Evolutionary conservation across 1,140 invertebrate genomes (phyloP).

Genomic region (Drosophila burlai): DNA sequence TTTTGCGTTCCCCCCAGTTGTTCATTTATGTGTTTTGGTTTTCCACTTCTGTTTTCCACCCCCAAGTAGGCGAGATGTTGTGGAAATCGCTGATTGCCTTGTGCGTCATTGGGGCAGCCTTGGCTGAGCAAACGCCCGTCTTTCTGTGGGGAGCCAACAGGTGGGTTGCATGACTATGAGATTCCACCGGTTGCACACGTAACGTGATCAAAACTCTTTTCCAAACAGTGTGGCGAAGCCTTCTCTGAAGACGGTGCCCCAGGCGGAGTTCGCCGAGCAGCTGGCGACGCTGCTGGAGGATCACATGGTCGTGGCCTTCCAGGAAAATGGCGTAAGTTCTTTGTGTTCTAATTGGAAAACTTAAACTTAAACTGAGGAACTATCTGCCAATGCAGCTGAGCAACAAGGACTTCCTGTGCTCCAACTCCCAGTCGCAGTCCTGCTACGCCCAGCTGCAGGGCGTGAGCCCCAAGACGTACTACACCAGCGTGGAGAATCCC

Average conservation of each 20-base stretch:
- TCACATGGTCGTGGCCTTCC: conserved; percentile 80
- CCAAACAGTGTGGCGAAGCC: conserved; percentile 54
- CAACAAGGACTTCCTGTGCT: conserved; percentile 74
- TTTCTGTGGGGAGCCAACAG: conserved; percentile 82
- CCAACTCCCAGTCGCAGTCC: conserved; percentile 57
- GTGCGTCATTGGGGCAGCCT: conserved; percentile 79
- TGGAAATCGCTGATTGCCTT: conserved; percentile 80
- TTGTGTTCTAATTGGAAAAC: background rate
- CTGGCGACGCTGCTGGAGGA: conserved; percentile 59
- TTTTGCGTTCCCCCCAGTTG: conserved; percentile 50
- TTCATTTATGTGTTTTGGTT: conserved; percentile 40
- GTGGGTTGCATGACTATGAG: conserved; percentile 42
- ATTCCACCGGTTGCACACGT: conserved; percentile 15
- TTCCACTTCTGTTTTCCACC: conserved; percentile 38
- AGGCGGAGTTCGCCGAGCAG: conserved; percentile 65
- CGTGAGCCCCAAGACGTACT: conserved; percentile 76
- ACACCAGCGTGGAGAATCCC: conserved; percentile 77
- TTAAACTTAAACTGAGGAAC: background rate
- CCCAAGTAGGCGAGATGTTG: conserved; percentile 72
- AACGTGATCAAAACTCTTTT: background rate
- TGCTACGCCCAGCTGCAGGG: conserved; percentile 74
- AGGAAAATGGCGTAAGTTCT: conserved; percentile 79
- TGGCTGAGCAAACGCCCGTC: conserved; percentile 78
- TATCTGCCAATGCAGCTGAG: conserved; percentile 47
- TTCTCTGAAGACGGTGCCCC: conserved; percentile 63